phyloP scores from a whole-genome alignment of 30 jellyfish, hydroid and myxozoan genomes.

The Aurelia coerulea region DNA sequence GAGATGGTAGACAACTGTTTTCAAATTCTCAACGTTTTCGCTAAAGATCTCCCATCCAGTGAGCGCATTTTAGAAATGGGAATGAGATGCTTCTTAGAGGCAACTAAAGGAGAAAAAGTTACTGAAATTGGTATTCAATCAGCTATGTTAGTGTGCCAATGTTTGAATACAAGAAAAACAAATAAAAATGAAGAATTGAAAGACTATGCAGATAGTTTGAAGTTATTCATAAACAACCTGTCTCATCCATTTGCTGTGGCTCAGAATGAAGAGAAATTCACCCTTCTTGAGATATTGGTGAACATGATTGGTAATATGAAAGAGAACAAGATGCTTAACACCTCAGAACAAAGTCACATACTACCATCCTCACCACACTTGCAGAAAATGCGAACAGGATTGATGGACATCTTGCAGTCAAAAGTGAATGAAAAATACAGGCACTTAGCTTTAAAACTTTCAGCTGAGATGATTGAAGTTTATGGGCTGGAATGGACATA shows the following conservation, averaged over 20 bases:
- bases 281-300: background rate
- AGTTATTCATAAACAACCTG: background rate
- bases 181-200: background rate
- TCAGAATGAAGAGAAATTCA: conserved; percentile 6
- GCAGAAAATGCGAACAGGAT: conserved; percentile 27
- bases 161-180: too few relatives aligned
- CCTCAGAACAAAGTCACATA: background rate
- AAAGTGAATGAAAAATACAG: conserved; percentile 28
- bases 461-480: conserved; percentile 17
- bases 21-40: background rate
- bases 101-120: too few relatives aligned
- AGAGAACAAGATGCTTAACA: background rate
- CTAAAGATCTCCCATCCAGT: conserved; percentile 2
- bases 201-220: background rate
- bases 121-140: too few relatives aligned
- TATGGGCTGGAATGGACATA: conserved; percentile 37
- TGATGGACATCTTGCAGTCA: conserved; percentile 41
- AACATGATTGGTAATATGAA: background rate
- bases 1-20: conserved; percentile 1
- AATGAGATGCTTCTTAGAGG: too few relatives aligned
- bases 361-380: background rate
- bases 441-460: conserved; percentile 20
- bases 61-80: background rate
- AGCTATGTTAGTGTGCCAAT: too few relatives aligned
- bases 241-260: conserved; percentile 3